phyloP scores from a whole-genome alignment of 2,113 vertebrate genomes.

The Phyllostomus hastatus region DNA sequence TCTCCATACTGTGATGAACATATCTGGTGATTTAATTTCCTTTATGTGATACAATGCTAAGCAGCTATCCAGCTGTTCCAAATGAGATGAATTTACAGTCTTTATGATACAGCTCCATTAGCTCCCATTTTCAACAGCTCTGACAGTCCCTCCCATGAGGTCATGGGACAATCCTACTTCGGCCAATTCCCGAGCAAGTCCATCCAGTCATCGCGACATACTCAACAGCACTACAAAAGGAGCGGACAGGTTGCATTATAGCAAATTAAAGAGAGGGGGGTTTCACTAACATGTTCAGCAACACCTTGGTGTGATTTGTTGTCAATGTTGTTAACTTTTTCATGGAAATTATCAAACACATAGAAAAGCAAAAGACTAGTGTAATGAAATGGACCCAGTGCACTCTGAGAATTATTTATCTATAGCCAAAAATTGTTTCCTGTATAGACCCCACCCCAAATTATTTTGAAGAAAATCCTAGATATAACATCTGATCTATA shows the following conservation, averaged over 20 bases:
- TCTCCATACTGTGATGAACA: background rate
- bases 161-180: background rate
- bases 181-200: background rate
- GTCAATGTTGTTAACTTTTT: background rate
- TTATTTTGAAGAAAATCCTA: background rate
- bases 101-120: background rate
- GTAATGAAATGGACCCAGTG: background rate
- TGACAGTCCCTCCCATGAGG: background rate
- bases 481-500: background rate
- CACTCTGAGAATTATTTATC: background rate
- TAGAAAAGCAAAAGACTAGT: background rate
- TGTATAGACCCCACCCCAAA: background rate
- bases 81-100: background rate
- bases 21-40: background rate
- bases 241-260: background rate
- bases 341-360: background rate
- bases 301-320: background rate
- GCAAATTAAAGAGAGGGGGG: background rate
- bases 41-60: background rate
- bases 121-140: background rate
- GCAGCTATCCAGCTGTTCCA: background rate
- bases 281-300: background rate
- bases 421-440: background rate
- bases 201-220: background rate
- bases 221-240: background rate